These are phyloP conservation scores for Ibycter americanus DNA, from an alignment of 2,797 vertebrate genomes.

Conservation along the genomic window DNA sequence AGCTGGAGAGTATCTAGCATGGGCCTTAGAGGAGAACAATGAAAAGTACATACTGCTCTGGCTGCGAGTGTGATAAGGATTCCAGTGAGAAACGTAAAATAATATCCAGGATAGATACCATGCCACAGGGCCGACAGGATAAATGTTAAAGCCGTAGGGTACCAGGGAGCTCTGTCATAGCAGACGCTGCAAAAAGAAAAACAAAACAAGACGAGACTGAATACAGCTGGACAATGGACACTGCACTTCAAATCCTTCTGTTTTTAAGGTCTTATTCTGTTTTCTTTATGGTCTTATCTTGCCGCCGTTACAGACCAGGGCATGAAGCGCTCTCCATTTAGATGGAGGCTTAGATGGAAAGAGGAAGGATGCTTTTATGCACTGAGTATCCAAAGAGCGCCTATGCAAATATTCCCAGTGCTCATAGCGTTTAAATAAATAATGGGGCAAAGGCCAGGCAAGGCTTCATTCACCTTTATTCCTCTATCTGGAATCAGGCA, in stretches of 20 bases:
- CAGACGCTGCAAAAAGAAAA: slow-evolving; percentile 84
- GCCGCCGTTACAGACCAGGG: background rate
- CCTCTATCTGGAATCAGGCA: background rate
- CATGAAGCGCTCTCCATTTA: background rate
- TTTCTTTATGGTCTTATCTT: background rate
- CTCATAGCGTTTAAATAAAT: background rate
- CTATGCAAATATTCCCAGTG: background rate
- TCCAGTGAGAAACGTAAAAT: slow-evolving; percentile 95
- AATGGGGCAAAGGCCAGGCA: background rate
- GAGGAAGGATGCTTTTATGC: background rate
- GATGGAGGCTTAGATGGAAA: background rate
- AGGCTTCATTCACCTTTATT: background rate
- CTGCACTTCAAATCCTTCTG: background rate
- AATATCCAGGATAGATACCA: slow-evolving; percentile 97
- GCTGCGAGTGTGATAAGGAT: slow-evolving; percentile 91
- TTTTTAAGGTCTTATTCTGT: background rate
- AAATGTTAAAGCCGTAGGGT: slow-evolving; percentile 88
- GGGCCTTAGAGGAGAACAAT: slow-evolving; percentile 14
- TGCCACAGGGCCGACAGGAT: slow-evolving; percentile 97
- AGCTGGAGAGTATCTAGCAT: background rate
- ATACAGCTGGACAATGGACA: background rate
- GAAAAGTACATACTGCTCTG: slow-evolving; percentile 82
- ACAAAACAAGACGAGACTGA: background rate
- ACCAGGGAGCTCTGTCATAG: slow-evolving; percentile 87
- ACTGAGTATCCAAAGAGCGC: background rate